These are phyloP conservation scores for Schlechtendalia chinensis DNA, from an alignment of 1,140 invertebrate genomes.

Conservation along the genomic window DNA sequence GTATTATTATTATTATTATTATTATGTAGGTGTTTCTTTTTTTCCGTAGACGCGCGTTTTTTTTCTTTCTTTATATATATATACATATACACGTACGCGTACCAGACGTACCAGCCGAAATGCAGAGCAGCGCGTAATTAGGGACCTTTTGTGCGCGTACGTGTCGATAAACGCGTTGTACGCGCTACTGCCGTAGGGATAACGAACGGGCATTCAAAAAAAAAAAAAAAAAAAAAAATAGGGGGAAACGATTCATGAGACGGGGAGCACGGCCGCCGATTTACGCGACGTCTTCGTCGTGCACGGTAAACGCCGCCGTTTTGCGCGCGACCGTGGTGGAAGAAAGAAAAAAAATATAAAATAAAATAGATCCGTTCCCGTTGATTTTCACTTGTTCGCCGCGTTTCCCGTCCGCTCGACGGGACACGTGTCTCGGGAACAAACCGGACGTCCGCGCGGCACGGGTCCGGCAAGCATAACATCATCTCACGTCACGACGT, in stretches of 20 bases:
- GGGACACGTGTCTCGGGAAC: too few relatives aligned
- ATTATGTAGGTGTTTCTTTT: background rate
- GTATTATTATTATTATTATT: background rate
- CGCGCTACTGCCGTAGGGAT: background rate
- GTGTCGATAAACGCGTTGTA: too few relatives aligned
- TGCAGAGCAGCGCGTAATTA: too few relatives aligned
- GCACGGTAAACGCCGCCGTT: too few relatives aligned
- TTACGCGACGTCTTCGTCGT: background rate
- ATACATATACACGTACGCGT: too few relatives aligned
- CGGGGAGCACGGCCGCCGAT: background rate
- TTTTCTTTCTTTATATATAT: too few relatives aligned
- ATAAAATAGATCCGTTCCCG: too few relatives aligned
- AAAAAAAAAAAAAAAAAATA: background rate
- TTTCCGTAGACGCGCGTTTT: too few relatives aligned
- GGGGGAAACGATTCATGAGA: background rate
- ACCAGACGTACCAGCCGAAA: too few relatives aligned
- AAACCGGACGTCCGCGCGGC: background rate
- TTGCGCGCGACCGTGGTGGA: too few relatives aligned
- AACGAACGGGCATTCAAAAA: slow-evolving; percentile 42
- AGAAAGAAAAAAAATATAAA: too few relatives aligned
- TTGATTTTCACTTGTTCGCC: slow-evolving; percentile 22
- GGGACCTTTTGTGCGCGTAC: slow-evolving; percentile 27
- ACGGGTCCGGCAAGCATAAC: too few relatives aligned
- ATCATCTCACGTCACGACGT: background rate
- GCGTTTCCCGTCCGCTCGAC: background rate